Evolutionary conservation across 2,797 vertebrate species (phyloP), one percentile per base, ranked within the genome.

Genomic region (Botia almorhae): DNA sequence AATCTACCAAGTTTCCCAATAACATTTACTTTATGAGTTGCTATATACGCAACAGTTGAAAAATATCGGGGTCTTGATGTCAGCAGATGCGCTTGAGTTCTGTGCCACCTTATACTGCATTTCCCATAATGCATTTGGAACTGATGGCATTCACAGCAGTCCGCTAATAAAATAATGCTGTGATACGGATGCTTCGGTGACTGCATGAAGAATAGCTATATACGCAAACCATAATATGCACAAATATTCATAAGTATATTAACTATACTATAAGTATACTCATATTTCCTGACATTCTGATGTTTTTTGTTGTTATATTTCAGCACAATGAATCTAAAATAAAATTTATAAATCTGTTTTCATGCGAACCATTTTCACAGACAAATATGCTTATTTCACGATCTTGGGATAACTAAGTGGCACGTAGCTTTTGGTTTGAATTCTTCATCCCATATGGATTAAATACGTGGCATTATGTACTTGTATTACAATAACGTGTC

Each of bases 51-150:
- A 46, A 46, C 10, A 46, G 2, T 11, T 7, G 7, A 43, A 56
- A 73, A 67, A 50, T 29, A 36, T 0, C 13, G 19, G 21, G 26
- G 12, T 29, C 0, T 4, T 16, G 50, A 10, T 72, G 58, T 13
- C 46, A 72, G 6, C 2, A 26, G 50, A 33, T 33, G n/a, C 36
- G 7, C 16, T 17, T 5, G 23, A 23, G 36, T 26, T 16, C 6
- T 3, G 5, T 0, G 23, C 2, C 23, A 14, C 65, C 36, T 50
- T 17, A 4, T 61, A 82, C 76, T 11, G 23, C 83, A 81, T 76
- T 70, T 82, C 79, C 85, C 83, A 85, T 17, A 17, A 74, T 81
- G 64, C 83, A 65, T 6, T 65, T 17, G 14, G 61, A 19, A 64
- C 70, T 8, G 36, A 43, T 71, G 69, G 67, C 12, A 69, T 69